Evolutionary conservation across 2,113 vertebrate species (phyloP), one percentile per base, ranked within the genome.

Genomic region (Triplophysa siluroides): DNA sequence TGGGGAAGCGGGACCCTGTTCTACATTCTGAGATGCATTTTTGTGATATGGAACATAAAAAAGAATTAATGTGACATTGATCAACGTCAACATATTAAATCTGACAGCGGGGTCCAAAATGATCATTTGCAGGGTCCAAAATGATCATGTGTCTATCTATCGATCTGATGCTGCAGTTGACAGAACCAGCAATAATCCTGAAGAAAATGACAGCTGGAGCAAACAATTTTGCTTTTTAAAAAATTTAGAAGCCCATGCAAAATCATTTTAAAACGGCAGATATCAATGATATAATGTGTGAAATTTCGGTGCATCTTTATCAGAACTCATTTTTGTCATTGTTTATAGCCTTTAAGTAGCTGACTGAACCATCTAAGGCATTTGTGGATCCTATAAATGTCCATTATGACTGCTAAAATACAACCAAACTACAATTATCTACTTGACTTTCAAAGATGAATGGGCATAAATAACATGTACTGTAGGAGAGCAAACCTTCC

Each of bases 401-500:
- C 50, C 12, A 54, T n/a, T 18, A 47, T 18, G 26, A 33, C 10
- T 12, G 26, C 50, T 54, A n/a, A 52, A 47, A 47, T n/a, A 47
- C 26, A n/a, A 58, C 54, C 14, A 18, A 54, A 54, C 4, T 54
- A 54, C 14, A 3, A 50, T 10, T 50, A 38, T 38, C 33, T 38
- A 38, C 33, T 56, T 58, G 19, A 56, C 19, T 56, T 56, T 19
- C 54, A 56, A 8, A 19, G 8, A 63, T 58, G 56, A 84, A 81
- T 69, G 60, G 83, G 54, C 19, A 23, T 33, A 54, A 75, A 78
- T 58, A n/a, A 71, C 61, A 76, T 23, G 84, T 38, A 38, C 33
- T 38, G 33, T 84, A 54, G 69, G 69, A 88, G 60, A 73, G 38
- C 79, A 85, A 88, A 29, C 85, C 85, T 82, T 52, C 63, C 62